A percentile compares a stretch with the other conserved stretches of the same genome.
phyloP scores from a whole-genome alignment of 2,113 vertebrate species.

The Indicator indicator region DNA sequence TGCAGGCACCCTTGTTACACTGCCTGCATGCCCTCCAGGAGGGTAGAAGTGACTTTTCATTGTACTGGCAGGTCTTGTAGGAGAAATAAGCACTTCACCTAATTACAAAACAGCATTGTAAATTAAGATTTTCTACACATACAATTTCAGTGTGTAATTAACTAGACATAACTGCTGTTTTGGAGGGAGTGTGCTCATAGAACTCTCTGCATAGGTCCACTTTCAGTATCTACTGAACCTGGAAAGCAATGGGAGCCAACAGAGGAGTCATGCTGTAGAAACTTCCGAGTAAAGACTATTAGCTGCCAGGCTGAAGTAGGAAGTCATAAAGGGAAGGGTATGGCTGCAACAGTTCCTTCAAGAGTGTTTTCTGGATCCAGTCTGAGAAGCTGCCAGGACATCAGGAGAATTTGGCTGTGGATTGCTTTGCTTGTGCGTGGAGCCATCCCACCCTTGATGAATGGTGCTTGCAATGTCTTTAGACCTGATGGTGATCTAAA shows the following conservation, averaged over 20 bases:
- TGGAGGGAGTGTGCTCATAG: background rate
- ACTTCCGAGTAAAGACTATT: background rate
- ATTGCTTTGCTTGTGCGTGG: fast-evolving
- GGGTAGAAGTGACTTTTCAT: background rate
- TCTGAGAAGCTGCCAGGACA: background rate
- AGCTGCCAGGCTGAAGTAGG: background rate
- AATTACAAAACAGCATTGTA: background rate
- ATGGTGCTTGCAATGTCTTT: fast-evolving
- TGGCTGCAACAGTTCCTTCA: background rate
- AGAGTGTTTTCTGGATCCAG: background rate
- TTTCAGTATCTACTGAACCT: background rate
- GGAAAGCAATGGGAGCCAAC: background rate
- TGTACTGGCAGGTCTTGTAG: background rate
- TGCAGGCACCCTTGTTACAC: background rate
- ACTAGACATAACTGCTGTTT: background rate
- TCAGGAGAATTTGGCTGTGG: background rate
- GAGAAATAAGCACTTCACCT: background rate
- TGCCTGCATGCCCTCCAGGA: background rate
- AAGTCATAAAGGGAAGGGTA: background rate
- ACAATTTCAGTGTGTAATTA: background rate
- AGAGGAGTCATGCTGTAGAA: background rate
- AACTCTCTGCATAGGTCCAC: background rate
- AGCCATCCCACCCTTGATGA: background rate
- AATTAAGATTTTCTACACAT: background rate
- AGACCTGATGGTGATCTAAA: background rate